A percentile compares a stretch with the other conserved stretches of the same genome.
Conservation (phyloP, 2,113 vertebrate species). For the Grammomys dolichurus region DNA sequence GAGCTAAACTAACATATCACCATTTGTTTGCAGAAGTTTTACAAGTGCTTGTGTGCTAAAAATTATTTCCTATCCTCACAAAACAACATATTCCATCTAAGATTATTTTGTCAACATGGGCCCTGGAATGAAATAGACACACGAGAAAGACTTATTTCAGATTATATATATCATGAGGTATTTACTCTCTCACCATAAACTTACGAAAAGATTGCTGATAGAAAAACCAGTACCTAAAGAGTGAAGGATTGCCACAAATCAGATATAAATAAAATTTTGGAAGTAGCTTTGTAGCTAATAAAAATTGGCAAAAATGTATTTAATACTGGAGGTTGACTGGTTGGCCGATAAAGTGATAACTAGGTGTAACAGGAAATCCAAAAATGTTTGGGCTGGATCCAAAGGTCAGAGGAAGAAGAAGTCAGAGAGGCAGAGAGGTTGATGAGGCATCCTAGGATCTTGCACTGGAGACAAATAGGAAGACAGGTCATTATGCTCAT, state of each 20-base stretch:
- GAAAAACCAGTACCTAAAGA: background rate
- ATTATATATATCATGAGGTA: background rate
- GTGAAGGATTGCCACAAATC: background rate
- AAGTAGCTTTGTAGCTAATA: background rate
- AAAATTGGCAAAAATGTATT: background rate
- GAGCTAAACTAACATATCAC: background rate
- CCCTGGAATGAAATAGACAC: background rate
- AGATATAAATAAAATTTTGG: background rate
- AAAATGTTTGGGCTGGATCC: background rate
- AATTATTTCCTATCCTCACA: background rate
- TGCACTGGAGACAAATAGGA: background rate
- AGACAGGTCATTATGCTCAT: background rate
- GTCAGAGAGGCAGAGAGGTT: background rate
- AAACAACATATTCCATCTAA: background rate
- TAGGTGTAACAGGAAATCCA: background rate
- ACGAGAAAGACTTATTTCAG: background rate
- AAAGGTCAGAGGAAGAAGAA: background rate
- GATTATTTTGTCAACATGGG: background rate
- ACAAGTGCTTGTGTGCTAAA: background rate
- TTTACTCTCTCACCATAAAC: background rate
- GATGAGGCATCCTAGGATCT: background rate
- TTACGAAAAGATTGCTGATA: background rate
- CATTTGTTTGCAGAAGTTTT: background rate
- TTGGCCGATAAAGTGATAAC: background rate
- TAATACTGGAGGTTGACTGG: background rate